phyloP scores from a whole-genome alignment of 1,140 invertebrate species.

The Triops longicaudatus region DNA sequence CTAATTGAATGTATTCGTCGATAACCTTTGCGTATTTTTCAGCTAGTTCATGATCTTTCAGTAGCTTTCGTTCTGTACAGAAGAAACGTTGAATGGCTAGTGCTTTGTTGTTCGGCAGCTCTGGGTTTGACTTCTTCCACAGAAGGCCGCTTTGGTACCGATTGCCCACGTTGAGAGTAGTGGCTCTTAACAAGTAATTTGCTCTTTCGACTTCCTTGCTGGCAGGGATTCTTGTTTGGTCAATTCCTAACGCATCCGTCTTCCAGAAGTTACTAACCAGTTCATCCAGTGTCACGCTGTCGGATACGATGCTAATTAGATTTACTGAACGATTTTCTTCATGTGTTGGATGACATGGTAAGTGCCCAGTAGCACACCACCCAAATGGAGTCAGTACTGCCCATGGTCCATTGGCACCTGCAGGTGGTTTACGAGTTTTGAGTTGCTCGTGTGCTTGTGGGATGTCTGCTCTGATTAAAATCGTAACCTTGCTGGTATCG shows the following conservation, averaged over 20 bases:
- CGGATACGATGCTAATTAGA: no score
- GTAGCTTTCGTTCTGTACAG: background rate
- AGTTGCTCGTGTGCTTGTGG: background rate
- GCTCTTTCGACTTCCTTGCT: no score
- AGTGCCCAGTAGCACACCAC: background rate
- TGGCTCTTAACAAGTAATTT: no score
- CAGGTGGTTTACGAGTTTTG: background rate
- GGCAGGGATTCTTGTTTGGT: no score
- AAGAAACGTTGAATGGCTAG: background rate
- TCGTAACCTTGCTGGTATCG: background rate
- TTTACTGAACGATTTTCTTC: no score
- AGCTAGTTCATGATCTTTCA: background rate
- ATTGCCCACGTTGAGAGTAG: no score
- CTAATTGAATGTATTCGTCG: slow-evolving; percentile 20
- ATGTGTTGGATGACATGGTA: background rate
- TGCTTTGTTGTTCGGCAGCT: no score
- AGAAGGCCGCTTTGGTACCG: no score
- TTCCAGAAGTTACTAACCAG: no score
- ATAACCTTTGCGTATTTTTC: background rate
- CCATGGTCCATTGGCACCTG: background rate
- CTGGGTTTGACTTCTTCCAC: no score
- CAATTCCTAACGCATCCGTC: background rate
- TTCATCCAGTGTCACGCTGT: no score
- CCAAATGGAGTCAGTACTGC: slow-evolving; percentile 18
- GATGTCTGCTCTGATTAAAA: background rate